Conservation (phyloP, 2,113 vertebrate species). For the Acanthochromis polyacanthus region DNA sequence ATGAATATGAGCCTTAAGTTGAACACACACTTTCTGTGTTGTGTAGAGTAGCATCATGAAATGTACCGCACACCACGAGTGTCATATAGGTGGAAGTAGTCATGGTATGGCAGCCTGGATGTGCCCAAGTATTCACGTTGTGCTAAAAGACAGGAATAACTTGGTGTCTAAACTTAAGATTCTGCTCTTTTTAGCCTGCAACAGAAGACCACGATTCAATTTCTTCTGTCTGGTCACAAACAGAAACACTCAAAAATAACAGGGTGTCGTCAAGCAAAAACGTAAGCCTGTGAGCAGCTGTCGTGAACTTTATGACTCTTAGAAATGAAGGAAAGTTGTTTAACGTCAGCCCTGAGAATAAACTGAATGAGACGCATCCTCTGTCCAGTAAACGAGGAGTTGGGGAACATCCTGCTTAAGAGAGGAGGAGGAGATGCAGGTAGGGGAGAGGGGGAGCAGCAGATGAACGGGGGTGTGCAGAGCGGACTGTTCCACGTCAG, state of each 20-base stretch:
- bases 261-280: background rate
- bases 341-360: constrained; percentile 1
- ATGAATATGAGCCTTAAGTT: background rate
- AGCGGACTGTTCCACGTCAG: constrained; percentile 73
- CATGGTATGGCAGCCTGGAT: background rate
- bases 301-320: constrained; percentile 7
- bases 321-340: constrained; percentile 13
- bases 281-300: background rate
- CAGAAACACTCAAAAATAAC: too few relatives aligned
- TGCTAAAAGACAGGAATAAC: too few relatives aligned
- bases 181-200: too few relatives aligned
- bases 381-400: constrained; percentile 19
- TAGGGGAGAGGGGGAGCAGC: background rate
- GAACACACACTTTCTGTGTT: background rate
- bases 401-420: constrained; percentile 46
- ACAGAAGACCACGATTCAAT: too few relatives aligned
- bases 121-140: background rate
- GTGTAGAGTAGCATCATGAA: background rate
- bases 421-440: constrained; percentile 5
- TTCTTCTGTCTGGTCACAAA: too few relatives aligned
- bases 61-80: too few relatives aligned
- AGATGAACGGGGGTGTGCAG: constrained; percentile 42
- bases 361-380: constrained; percentile 28
- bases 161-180: too few relatives aligned
- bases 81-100: background rate